Evolutionary conservation across 2,888 invertebrate genomes (phyloP), one percentile per base, ranked within the genome.

Genomic region (Scrobipalpa atriplicella): DNA sequence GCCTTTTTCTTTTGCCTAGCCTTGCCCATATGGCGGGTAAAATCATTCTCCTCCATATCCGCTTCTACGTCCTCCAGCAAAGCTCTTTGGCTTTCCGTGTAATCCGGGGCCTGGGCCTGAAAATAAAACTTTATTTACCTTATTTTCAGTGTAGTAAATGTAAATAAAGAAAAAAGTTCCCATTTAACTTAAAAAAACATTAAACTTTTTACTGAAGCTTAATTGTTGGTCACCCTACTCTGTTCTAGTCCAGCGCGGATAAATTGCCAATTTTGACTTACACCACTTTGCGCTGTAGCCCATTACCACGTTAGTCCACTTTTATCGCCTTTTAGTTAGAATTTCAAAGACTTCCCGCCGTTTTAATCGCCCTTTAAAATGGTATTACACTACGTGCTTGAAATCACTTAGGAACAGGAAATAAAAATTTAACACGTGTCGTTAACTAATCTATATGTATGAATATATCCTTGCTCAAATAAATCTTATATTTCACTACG

Each of bases 221-320:
- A 16, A 47, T 16, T 47, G 8, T 16, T 43, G 47, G 62, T 47
- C 47, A n/a, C 21, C 70, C 73, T 72, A 75, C 67, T n/a, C 11
- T 3, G 61, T 13, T 62, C 16, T 52, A 66, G 72, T 70, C 73
- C 73, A 71, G 75, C 76, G 67, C 75, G 80, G 80, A 83, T 86
- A 89, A 89, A 88, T 89, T 88, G 89, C 71, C 87, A 88, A 89
- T 87, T 87, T 87, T 85, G 81, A 84, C 83, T 84, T 83, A 84
- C 82, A 83, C 74, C 79, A 75, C 72, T 80, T 81, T 75, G 52
- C 36, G 52, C 29, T 63, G 63, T 63, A 63, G 52, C 51, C 63
- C 43, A 63, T 63, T 63, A 63, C 63, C 62, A 62, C 62, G 62
- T 62, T 47, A 43, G 52, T 52, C 63, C 21, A 51, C 51, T 63